A percentile compares a stretch with the other conserved stretches of the same genome.
Conservation (phyloP, 2,888 invertebrate species). For the Agriopis aurantiaria region DNA sequence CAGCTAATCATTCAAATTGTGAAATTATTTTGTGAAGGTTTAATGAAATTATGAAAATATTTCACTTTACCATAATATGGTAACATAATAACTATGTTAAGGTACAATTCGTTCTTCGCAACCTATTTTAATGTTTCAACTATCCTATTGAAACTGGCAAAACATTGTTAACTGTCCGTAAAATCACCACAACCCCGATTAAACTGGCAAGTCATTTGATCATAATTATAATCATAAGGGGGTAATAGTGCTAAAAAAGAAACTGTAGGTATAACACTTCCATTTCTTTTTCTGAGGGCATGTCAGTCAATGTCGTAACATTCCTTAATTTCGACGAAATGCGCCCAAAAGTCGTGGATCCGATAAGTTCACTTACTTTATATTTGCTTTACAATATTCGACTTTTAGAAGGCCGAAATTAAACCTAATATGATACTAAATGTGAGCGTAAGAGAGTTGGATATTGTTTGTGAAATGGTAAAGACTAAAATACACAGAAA, state of each 20-base stretch:
- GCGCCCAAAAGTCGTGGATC: constrained; percentile 74
- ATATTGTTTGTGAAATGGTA: constrained; percentile 38
- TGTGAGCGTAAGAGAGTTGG: constrained; percentile 7
- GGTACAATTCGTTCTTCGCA: neutral
- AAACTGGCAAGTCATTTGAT: constrained; percentile 40
- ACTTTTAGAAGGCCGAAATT: constrained; percentile 50
- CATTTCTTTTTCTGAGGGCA: constrained; percentile 30
- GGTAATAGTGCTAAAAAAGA: too few species aligned
- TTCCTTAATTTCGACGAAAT: constrained; percentile 66
- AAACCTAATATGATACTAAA: constrained; percentile 26
- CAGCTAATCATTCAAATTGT: neutral
- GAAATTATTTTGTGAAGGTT: neutral
- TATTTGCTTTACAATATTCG: constrained; percentile 69
- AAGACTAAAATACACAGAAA: constrained; percentile 64
- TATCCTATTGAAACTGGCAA: neutral
- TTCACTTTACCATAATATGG: neutral
- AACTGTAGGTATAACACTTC: too few species aligned
- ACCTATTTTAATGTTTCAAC: neutral
- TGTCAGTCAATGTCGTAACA: constrained; percentile 66
- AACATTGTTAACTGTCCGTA: constrained; percentile 9
- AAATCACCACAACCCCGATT: constrained; percentile 52
- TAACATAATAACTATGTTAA: too few species aligned
- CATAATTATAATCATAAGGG: too few species aligned
- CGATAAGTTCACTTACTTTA: constrained; percentile 66
- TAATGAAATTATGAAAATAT: neutral